Evolutionary conservation across 2,888 invertebrate species (phyloP), one percentile per base, ranked within the genome.

Genomic region (Seladonia tumulorum): DNA sequence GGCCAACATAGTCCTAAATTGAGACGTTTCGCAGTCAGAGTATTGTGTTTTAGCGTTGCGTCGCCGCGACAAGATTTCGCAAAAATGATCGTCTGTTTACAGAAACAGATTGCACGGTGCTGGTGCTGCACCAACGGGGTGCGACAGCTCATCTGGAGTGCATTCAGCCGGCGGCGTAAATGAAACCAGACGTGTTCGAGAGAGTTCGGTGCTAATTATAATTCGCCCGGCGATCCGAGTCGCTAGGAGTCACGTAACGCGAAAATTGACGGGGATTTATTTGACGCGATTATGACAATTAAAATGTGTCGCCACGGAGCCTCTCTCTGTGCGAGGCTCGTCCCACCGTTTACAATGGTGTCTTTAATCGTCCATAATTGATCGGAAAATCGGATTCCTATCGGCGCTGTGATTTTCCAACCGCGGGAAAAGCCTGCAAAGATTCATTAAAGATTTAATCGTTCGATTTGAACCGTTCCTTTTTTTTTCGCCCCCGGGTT

Each of bases 151-250:
- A 82, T 88, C 78, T 82, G 76, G 78, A 85, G 78, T 74, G 66
- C 88, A 85, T 88, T 83, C 80, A 83, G 73, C n/a, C 25, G 25
- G 70, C 7, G 39, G 72, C 57, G 39, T 74, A 72, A 81, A 87
- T 78, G 84, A 82, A 83, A 84, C 72, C 77, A 87, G 73, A 87
- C 84, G 82, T 82, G 87, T 66, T 45, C 42, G 73, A 70, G 53
- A 79, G 68, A 8, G 72, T 70, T 68, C 60, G 68, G 25, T 80
- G 87, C 79, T 85, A 89, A 88, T 88, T 88, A 81, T 83, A 87
- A 89, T 86, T 70, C 79, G 45, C 60, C n/a, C 39, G 57, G 16
- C 35, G 77, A 60, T 76, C 68, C 60, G 76, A 70, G 63, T 75
- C 66, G 74, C 81, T 49, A 70, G 81, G 78, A 83, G 80, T 78